phyloP scores from a whole-genome alignment of 2,113 vertebrate species.

The Arvicanthis niloticus region DNA sequence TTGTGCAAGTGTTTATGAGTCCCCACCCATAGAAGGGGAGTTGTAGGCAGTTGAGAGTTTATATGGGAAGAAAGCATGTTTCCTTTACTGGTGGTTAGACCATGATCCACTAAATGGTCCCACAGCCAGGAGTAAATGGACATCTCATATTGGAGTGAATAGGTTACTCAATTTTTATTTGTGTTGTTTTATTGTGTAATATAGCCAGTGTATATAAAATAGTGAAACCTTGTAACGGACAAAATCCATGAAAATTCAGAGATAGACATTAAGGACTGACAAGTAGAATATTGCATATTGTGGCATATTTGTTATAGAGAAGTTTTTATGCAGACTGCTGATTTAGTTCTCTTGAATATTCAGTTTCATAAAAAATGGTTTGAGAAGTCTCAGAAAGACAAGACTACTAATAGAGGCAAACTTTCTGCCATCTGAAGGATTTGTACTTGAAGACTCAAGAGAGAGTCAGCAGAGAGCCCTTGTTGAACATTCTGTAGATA shows the following conservation, averaged over 20 bases:
- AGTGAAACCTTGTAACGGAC: conserved; percentile 85
- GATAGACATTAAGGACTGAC: conserved; percentile 88
- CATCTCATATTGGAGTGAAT: neutral
- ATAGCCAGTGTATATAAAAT: conserved; percentile 85
- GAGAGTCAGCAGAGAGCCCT: conserved; percentile 90
- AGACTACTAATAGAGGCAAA: conserved; percentile 96
- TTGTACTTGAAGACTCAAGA: conserved; percentile 95
- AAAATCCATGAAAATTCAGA: conserved; percentile 86
- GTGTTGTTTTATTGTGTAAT: conserved; percentile 83
- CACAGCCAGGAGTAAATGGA: too few relatives aligned
- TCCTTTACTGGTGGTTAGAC: neutral
- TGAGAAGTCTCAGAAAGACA: conserved; percentile 80
- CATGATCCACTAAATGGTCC: neutral
- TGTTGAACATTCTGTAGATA: neutral
- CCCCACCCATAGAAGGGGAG: neutral
- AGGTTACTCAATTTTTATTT: neutral
- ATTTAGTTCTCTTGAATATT: conserved; percentile 79
- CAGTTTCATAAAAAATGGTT: conserved; percentile 73
- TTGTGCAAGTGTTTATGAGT: neutral
- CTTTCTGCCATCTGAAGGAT: conserved; percentile 96
- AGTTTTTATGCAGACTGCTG: conserved; percentile 85
- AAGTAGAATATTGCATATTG: conserved; percentile 85
- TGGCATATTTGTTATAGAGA: conserved; percentile 84
- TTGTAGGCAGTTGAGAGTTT: neutral
- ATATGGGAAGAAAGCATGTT: too few relatives aligned